Evolutionary conservation across 2,113 vertebrate genomes (phyloP).

Genomic region (Nothocercus nigrocapillus): DNA sequence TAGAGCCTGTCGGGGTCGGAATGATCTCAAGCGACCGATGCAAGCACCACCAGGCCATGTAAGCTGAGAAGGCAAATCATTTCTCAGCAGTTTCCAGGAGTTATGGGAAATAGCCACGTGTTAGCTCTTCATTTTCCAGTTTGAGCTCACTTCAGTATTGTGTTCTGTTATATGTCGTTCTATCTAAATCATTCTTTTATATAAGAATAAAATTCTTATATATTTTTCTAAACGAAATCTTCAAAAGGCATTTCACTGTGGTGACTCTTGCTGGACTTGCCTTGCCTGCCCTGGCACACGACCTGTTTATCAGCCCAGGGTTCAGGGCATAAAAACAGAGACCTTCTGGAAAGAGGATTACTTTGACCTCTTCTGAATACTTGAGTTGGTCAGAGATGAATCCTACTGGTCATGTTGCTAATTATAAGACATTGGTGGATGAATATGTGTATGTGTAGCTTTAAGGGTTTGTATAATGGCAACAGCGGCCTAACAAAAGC

Average conservation of each 20-base stretch:
- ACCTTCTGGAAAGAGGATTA: not conserved
- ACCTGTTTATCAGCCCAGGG: not conserved
- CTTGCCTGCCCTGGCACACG: rapidly evolving
- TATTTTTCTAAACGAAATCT: not conserved
- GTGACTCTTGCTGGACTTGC: not conserved
- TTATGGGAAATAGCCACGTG: not conserved
- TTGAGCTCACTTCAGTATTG: not conserved
- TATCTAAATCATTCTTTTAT: not conserved
- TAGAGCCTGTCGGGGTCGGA: constrained; percentile 93
- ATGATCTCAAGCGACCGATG: constrained; percentile 91
- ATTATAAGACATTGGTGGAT: not conserved
- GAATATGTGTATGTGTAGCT: not conserved
- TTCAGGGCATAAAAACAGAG: not conserved
- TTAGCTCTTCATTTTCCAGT: not conserved
- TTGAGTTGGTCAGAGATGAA: not conserved
- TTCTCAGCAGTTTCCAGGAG: not conserved
- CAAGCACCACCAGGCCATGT: constrained; percentile 93
- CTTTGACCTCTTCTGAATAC: not conserved
- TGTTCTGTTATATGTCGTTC: not conserved
- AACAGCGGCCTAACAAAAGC: not conserved
- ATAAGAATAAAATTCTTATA: no score
- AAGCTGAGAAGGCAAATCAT: constrained; percentile 54
- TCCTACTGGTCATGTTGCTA: not conserved
- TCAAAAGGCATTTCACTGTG: not conserved
- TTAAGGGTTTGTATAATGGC: not conserved